Base-by-base conservation (phyloP, 2,888 invertebrate genomes). In the Julus scanicus region DNA sequence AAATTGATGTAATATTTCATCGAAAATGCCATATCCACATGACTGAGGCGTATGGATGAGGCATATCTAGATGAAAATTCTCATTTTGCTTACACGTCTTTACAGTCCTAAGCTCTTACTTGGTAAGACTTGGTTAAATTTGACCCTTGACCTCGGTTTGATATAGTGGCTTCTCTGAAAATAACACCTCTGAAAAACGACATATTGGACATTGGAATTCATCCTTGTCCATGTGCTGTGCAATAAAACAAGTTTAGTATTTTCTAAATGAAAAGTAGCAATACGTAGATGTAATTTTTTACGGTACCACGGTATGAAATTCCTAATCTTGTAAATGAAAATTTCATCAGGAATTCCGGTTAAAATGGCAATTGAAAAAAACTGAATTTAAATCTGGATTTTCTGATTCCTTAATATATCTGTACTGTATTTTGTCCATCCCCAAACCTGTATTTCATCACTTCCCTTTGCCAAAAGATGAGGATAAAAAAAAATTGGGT, bases 251-350 rank as follows among this genome's bases (percentile, higher is more conserved):
- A 71, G 71, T 29, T 71, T 71, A 29, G 71, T 71, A 71, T 29
- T 71, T 71, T 71, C 29, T 6, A 63, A 71, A 20, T 71, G 71
- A 71, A 71, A 71, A 71, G 71, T 71, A 71, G 71, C 71, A 71
- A 71, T 71, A 71, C 71, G 71, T 71, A 71, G 71, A 71, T 84
- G 48, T 84, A 84, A 84, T 44, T 84, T 71, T 84, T 84, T 84
- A 84, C 20, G 84, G 39, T 84, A 86, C 29, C 86, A 86, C 86
- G 86, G 86, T 86, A 86, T 86, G 53, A 86, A 86, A 86, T 86
- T 86, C 86, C 86, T 86, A 86, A 86, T 84, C 84, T 84, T 84
- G 84, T 84, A 84, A 15, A 84, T 40, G 40, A 84, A 84, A 84
- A 84, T 44, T 40, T 40, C 71, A 84, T 40, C 84, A 44, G 40